Evolutionary conservation across 2,113 vertebrate genomes (phyloP), one percentile per base, ranked within the genome.

Genomic region (Hoplias malabaricus): DNA sequence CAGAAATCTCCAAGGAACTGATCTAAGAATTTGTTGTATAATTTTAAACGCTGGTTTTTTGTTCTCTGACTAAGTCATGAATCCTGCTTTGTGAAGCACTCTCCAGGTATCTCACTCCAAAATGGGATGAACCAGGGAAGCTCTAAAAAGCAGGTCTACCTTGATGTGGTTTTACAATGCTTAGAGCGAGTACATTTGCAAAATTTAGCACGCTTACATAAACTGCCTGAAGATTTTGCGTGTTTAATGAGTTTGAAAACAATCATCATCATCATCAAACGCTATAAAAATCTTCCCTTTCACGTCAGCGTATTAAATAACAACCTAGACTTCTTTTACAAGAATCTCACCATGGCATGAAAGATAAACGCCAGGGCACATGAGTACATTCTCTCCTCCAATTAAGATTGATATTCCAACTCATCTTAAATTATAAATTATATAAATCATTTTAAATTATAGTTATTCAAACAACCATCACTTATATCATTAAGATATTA

Each of bases 171-270:
- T 16, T 56, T 43, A 25, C 31, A 13, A 2, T 36, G 59, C 69
- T 42, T 33, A 3, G n/a, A 48, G 16, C 27, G 33, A 33, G 12
- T 12, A 0, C 27, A 11, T 69, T 34, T 31, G 27, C 11, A 21
- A 63, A 29, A 34, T 16, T 40, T 61, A 48, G 50, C 13, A 1
- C n/a, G n/a, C 27, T 74, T 23, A 19, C 0, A 4, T 75, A 75
- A 38, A 53, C 59, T n/a, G 13, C 13, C 31, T 16, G 14, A 53
- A 13, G 12, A 36, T 19, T 61, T 10, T 29, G 13, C 33, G 16
- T 69, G 56, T 74, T 74, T 54, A 69, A 82, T 46, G 33, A 65
- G 38, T 59, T 72, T 48, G 19, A 67, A 69, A 81, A 68, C 53
- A 69, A 77, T 82, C 21, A 78, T 40, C 50, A 77, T 82, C 21